phyloP scores from a whole-genome alignment of 2,888 invertebrate genomes.

The Portevinia maculata region DNA sequence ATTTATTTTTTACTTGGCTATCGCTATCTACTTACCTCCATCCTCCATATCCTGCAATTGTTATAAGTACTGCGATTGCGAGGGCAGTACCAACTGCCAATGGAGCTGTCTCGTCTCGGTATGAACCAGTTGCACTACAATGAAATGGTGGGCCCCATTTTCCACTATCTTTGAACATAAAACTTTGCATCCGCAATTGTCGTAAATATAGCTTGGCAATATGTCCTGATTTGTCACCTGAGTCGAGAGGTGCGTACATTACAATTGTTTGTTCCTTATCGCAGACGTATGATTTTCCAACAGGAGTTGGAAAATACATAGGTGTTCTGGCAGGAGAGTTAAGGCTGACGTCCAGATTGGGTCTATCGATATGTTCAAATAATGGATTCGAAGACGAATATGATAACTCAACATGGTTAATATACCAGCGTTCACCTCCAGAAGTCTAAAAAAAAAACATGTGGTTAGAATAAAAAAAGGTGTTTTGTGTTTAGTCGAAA shows the following conservation, averaged over 20 bases:
- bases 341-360: constrained; percentile 84
- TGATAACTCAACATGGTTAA: constrained; percentile 89
- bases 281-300: constrained; percentile 93
- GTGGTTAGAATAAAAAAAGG: constrained; percentile 77
- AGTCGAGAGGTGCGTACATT: constrained; percentile 84
- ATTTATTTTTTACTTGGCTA: too few relatives aligned
- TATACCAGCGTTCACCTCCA: constrained; percentile 95
- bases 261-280: constrained; percentile 87
- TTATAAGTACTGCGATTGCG: constrained; percentile 91
- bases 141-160: constrained; percentile 84
- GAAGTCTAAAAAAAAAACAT: constrained; percentile 88
- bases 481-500: not conserved
- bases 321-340: constrained; percentile 84
- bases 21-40: constrained; percentile 80
- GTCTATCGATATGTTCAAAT: constrained; percentile 85
- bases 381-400: constrained; percentile 88
- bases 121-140: constrained; percentile 83
- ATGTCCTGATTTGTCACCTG: constrained; percentile 83
- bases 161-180: constrained; percentile 92
- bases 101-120: constrained; percentile 92
- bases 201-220: constrained; percentile 87
- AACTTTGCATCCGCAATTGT: constrained; percentile 91
- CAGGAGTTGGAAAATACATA: constrained; percentile 92
- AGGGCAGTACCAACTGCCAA: constrained; percentile 92
- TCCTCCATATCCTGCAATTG: constrained; percentile 92